Conservation (phyloP, 2,797 vertebrate genomes). For the Sebastolobus altivelis region DNA sequence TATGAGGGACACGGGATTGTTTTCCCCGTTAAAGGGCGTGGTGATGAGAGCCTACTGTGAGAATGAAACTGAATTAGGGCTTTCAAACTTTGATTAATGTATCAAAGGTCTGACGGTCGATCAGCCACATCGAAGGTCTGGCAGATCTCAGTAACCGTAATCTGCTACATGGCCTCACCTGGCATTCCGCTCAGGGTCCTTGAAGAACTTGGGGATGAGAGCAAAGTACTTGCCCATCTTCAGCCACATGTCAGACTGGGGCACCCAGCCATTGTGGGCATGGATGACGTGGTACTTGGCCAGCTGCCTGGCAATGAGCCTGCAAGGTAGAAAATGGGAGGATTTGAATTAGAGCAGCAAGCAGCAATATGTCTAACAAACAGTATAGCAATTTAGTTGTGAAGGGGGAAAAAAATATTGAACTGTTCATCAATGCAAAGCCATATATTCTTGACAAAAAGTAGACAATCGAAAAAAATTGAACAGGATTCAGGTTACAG, state of each 20-base stretch:
- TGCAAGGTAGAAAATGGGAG: slow-evolving; percentile 60
- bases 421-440: not conserved
- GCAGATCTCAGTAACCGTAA: not conserved
- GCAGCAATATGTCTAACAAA: not conserved
- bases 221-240: slow-evolving; percentile 98
- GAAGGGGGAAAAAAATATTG: not conserved
- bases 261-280: slow-evolving; percentile 98
- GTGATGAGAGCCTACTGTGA: not conserved
- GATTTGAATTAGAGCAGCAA: not conserved
- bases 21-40: not conserved
- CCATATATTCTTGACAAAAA: not conserved
- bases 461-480: not conserved
- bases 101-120: not conserved
- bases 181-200: slow-evolving; percentile 88
- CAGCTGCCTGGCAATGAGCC: slow-evolving; percentile 94
- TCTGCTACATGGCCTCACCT: slow-evolving; percentile 82
- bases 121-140: not conserved
- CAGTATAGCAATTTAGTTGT: not conserved
- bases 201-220: slow-evolving; percentile 92
- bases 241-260: slow-evolving; percentile 96
- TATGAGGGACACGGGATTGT: no score
- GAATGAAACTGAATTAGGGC: not conserved
- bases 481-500: not conserved
- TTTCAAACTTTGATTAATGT: not conserved
- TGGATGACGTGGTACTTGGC: slow-evolving; percentile 98